These are phyloP conservation scores for Antennarius maculatus DNA, from an alignment of 2,797 vertebrate genomes.

Conservation along the genomic window DNA sequence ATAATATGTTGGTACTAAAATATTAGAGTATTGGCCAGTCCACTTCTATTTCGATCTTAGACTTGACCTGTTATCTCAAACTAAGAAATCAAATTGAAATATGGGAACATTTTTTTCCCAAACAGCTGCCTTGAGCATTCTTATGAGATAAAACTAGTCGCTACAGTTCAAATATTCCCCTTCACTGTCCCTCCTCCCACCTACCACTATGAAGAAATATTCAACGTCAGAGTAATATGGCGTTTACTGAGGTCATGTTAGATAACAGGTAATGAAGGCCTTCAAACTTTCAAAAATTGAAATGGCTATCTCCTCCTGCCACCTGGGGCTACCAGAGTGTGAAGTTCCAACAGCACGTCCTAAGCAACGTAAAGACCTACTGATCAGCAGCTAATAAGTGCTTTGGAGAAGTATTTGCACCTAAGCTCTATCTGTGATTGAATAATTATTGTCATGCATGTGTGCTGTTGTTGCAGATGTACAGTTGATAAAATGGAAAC, in stretches of 20 bases:
- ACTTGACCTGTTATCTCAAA: slow-evolving; percentile 5
- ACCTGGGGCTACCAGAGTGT: slow-evolving; percentile 41
- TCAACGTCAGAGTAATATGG: slow-evolving; percentile 27
- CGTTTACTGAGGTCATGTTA: slow-evolving; percentile 29
- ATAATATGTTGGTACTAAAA: neutral
- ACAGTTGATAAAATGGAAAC: slow-evolving; percentile 22
- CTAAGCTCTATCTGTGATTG: slow-evolving; percentile 35
- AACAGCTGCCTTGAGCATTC: slow-evolving; percentile 3
- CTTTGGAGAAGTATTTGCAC: slow-evolving; percentile 31
- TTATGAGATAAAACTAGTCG: slow-evolving; percentile 17
- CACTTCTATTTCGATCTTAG: neutral
- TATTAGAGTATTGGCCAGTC: neutral
- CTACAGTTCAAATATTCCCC: slow-evolving; percentile 16
- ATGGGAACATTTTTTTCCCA: neutral
- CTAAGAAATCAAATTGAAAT: slow-evolving; percentile 7
- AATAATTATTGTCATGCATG: slow-evolving; percentile 24
- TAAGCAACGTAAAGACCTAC: slow-evolving; percentile 41
- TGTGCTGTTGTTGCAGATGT: slow-evolving; percentile 5
- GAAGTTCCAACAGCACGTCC: slow-evolving; percentile 38
- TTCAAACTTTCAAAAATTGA: slow-evolving; percentile 43
- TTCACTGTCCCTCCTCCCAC: slow-evolving; percentile 6
- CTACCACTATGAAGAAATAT: slow-evolving; percentile 16
- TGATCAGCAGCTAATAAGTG: slow-evolving; percentile 44
- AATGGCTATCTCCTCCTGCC: slow-evolving; percentile 42
- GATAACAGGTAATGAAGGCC: slow-evolving; percentile 42